Evolutionary conservation across 2,888 invertebrate species (phyloP).

Genomic region (Bombylius major): DNA sequence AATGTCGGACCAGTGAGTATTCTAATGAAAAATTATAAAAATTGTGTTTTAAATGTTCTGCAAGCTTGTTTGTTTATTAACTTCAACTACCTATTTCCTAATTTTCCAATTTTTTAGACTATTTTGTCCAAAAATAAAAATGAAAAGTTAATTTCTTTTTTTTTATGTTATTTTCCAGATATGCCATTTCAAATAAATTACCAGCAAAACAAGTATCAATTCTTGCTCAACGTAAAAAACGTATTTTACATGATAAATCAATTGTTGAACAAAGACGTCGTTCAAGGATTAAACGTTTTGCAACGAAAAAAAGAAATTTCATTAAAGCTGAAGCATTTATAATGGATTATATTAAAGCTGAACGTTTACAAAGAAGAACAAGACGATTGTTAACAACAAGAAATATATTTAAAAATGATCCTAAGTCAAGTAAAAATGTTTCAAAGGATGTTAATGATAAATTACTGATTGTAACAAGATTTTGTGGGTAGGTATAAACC

Average conservation of each 20-base stretch:
- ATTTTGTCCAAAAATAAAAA: background rate
- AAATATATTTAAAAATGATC: background rate
- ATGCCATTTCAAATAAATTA: constrained; percentile 35
- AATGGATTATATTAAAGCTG: constrained; percentile 31
- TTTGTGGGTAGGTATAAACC: constrained; percentile 27
- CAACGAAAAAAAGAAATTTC: constrained; percentile 28
- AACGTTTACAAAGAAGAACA: constrained; percentile 29
- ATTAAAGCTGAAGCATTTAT: constrained; percentile 35
- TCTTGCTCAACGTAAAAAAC: constrained; percentile 33
- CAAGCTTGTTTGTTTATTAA: too few species aligned
- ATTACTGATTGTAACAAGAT: constrained; percentile 31
- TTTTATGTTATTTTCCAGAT: constrained; percentile 19
- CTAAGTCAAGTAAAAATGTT: background rate
- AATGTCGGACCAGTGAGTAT: constrained; percentile 31
- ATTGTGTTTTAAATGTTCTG: background rate
- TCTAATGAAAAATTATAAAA: background rate
- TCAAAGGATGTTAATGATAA: constrained; percentile 13
- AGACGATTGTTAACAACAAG: constrained; percentile 18
- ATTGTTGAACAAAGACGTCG: constrained; percentile 26
- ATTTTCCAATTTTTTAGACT: too few species aligned
- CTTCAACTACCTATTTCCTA: too few species aligned
- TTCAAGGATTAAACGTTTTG: constrained; percentile 24
- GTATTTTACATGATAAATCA: constrained; percentile 30
- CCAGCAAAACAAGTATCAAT: constrained; percentile 36
- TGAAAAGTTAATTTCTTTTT: background rate